Conservation (phyloP, 2,888 invertebrate species). For the Bombyx huttoni region DNA sequence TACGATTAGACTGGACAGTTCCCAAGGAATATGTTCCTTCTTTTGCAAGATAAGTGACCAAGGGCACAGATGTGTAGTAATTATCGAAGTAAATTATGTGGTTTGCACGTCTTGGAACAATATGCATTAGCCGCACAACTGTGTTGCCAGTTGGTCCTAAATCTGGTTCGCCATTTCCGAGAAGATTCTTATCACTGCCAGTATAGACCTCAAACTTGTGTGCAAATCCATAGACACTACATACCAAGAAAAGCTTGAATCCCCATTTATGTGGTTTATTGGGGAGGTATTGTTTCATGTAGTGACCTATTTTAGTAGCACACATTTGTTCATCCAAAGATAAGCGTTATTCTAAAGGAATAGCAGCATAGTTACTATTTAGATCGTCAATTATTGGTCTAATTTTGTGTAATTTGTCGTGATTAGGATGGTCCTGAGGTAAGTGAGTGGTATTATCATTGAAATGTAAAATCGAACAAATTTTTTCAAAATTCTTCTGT, state of each 20-base stretch:
- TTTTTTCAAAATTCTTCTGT: too few relatives aligned
- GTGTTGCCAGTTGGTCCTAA: slow-evolving; percentile 1
- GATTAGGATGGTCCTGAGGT: too few relatives aligned
- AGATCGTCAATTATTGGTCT: too few relatives aligned
- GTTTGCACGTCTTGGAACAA: slow-evolving; percentile 4
- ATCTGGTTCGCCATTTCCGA: neutral
- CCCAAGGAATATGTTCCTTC: slow-evolving; percentile 7
- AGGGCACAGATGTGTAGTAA: slow-evolving; percentile 3
- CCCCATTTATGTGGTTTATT: slow-evolving; percentile 13
- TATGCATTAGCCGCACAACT: slow-evolving; percentile 2
- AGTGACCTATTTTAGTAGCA: slow-evolving; percentile 9
- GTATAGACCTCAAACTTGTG: slow-evolving; percentile 10
- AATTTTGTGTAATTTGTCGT: too few relatives aligned
- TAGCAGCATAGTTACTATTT: too few relatives aligned
- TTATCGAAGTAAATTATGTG: slow-evolving; percentile 5
- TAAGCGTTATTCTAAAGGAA: too few relatives aligned
- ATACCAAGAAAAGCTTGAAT: slow-evolving; percentile 11
- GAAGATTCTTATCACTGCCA: slow-evolving; percentile 6
- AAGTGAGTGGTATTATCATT: too few relatives aligned
- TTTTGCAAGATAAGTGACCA: slow-evolving; percentile 3
- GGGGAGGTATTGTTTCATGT: slow-evolving; percentile 10
- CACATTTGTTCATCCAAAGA: slow-evolving; percentile 11
- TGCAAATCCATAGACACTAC: slow-evolving; percentile 8
- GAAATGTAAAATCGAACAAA: too few relatives aligned
- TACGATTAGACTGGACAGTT: slow-evolving; percentile 15